phyloP scores from a whole-genome alignment of 2,888 invertebrate species.

The Dicyrtoma fusca region DNA sequence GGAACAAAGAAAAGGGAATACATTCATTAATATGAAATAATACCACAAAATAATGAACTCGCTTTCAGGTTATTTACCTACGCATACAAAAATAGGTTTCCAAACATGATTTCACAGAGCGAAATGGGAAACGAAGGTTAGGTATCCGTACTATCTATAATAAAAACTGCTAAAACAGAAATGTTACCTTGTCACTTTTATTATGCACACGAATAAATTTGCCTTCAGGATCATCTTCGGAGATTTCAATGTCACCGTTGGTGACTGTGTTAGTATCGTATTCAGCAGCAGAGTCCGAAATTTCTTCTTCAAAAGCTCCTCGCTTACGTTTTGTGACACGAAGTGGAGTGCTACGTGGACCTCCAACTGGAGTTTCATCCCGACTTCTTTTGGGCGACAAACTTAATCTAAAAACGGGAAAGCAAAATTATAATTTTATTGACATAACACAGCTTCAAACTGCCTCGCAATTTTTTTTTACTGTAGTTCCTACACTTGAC shows the following conservation, averaged over 20 bases:
- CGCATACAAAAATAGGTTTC: too few relatives aligned
- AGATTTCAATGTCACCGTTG: slow-evolving; percentile 80
- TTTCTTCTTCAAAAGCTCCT: slow-evolving; percentile 63
- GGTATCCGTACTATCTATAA: too few relatives aligned
- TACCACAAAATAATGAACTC: too few relatives aligned
- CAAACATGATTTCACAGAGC: neutral
- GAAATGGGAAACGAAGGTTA: too few relatives aligned
- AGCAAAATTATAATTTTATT: too few relatives aligned
- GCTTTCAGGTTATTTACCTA: too few relatives aligned
- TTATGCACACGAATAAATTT: slow-evolving; percentile 84
- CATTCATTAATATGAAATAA: too few relatives aligned
- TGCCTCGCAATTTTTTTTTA: too few relatives aligned
- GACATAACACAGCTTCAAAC: too few relatives aligned
- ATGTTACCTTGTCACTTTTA: slow-evolving; percentile 77
- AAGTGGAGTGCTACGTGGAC: neutral
- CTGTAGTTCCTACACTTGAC: too few relatives aligned
- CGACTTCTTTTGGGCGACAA: slow-evolving; percentile 63
- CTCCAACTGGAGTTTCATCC: slow-evolving; percentile 61
- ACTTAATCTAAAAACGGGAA: slow-evolving; percentile 66
- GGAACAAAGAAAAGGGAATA: too few relatives aligned
- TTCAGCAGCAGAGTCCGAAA: slow-evolving; percentile 65
- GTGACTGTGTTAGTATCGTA: slow-evolving; percentile 62
- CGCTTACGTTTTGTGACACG: slow-evolving; percentile 69
- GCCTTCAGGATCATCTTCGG: slow-evolving; percentile 84
- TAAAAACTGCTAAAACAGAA: too few relatives aligned